Conservation (phyloP, 64 coral and sea anemone genomes). For the Stylophora pistillata region DNA sequence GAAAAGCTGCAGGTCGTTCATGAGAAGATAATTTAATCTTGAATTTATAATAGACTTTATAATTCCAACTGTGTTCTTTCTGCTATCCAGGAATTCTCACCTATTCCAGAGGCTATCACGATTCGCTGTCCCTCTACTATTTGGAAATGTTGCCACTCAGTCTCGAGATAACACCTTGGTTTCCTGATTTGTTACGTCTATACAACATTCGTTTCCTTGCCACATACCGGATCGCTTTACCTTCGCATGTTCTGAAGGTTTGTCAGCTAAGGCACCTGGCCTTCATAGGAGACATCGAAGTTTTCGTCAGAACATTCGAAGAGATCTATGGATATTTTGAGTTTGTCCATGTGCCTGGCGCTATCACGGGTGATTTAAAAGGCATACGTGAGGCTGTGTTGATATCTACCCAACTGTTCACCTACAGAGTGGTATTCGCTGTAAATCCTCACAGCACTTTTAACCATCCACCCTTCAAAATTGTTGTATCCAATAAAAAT, state of each 20-base stretch:
- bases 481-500: slow-evolving; percentile 25
- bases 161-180: slow-evolving; percentile 38
- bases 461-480: slow-evolving; percentile 15
- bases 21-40: background rate
- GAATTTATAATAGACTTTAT: background rate
- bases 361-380: slow-evolving; percentile 64
- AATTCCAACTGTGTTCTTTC: background rate
- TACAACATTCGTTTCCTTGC: slow-evolving; percentile 76
- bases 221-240: slow-evolving; percentile 19
- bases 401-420: slow-evolving; percentile 38
- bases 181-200: slow-evolving; percentile 71
- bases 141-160: slow-evolving; percentile 54
- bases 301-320: slow-evolving; percentile 37
- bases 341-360: slow-evolving; percentile 66
- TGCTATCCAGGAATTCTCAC: slow-evolving; percentile 53
- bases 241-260: slow-evolving; percentile 44
- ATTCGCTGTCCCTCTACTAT: slow-evolving; percentile 74
- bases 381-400: slow-evolving; percentile 50
- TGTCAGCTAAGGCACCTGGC: slow-evolving; percentile 56
- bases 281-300: background rate
- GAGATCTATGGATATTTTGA: slow-evolving; percentile 79
- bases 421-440: slow-evolving; percentile 48
- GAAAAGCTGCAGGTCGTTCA: no score
- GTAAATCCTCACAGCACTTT: slow-evolving; percentile 47
- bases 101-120: slow-evolving; percentile 82